Conservation (phyloP, 1,140 invertebrate genomes). For the Papilio machaon region DNA sequence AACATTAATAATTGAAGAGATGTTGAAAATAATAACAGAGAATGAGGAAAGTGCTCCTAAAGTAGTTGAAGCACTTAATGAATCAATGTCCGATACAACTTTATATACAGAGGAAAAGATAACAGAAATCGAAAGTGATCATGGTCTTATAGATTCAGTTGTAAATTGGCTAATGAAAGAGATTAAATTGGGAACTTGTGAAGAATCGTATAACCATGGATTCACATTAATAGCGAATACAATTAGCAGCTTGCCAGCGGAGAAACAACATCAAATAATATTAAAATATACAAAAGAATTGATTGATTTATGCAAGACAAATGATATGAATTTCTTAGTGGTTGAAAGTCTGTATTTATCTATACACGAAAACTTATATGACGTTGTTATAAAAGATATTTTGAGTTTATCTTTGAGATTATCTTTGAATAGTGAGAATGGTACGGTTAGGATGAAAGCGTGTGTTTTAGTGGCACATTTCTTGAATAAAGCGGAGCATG, state of each 20-base stretch:
- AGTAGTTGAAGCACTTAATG: constrained; percentile 65
- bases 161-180: constrained; percentile 63
- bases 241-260: constrained; percentile 61
- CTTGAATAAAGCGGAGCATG: constrained; percentile 77
- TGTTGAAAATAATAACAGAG: constrained; percentile 63
- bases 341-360: constrained; percentile 74
- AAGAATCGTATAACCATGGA: constrained; percentile 58
- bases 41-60: constrained; percentile 57
- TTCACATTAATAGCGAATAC: constrained; percentile 70
- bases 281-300: constrained; percentile 55
- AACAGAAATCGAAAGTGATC: constrained; percentile 71
- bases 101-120: constrained; percentile 68
- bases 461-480: constrained; percentile 77
- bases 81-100: constrained; percentile 62
- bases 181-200: constrained; percentile 44
- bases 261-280: constrained; percentile 65
- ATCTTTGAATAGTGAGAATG: constrained; percentile 57
- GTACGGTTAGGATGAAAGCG: constrained; percentile 60
- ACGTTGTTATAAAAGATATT: constrained; percentile 62
- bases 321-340: constrained; percentile 63
- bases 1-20: constrained; percentile 71
- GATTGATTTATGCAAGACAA: constrained; percentile 56
- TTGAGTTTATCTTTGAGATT: constrained; percentile 63
- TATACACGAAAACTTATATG: constrained; percentile 60
- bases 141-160: constrained; percentile 69